phyloP scores from a whole-genome alignment of 2,888 invertebrate genomes.

The Eudasyphora cyanicolor region DNA sequence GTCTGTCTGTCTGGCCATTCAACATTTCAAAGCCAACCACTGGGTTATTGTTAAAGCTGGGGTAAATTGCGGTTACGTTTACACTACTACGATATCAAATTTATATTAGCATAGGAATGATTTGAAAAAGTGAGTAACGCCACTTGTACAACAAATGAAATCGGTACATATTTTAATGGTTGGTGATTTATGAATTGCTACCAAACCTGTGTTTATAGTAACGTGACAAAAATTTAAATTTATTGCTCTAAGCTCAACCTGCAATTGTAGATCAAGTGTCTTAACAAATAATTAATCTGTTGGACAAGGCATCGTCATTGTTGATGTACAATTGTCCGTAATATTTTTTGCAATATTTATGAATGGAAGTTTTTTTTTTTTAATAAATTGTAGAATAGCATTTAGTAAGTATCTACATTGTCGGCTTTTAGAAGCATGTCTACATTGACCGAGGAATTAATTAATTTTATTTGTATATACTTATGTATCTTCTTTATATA shows the following conservation, averaged over 20 bases:
- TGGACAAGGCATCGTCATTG: neutral
- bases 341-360: neutral
- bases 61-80: no score
- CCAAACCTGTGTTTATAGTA: neutral
- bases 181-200: conserved; percentile 23
- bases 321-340: no score
- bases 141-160: neutral
- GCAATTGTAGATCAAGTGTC: neutral
- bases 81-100: no score
- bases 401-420: neutral
- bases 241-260: neutral
- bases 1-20: neutral
- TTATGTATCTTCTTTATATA: no score
- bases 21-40: no score
- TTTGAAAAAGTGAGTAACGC: neutral
- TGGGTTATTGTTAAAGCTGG: no score
- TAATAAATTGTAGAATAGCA: neutral
- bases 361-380: neutral
- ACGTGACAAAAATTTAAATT: conserved; percentile 28
- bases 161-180: neutral
- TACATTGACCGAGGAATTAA: no score
- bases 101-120: neutral
- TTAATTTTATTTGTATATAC: neutral
- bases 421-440: no score
- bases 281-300: neutral